These are phyloP conservation scores for Horisme vitalbata DNA, from an alignment of 2,888 invertebrate genomes.

Conservation along the genomic window DNA sequence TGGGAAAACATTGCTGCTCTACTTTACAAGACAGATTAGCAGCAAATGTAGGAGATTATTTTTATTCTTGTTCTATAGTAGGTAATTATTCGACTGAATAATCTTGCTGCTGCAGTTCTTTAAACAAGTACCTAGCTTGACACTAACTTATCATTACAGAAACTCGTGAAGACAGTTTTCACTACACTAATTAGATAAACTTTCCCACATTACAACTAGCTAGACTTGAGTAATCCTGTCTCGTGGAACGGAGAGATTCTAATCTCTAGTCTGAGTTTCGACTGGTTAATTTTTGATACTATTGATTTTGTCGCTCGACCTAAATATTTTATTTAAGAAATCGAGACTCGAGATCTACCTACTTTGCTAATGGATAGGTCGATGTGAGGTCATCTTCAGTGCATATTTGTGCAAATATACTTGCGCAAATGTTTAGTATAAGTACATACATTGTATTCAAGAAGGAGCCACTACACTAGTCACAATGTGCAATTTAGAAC, in stretches of 20 bases:
- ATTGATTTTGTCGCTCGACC: slow-evolving; percentile 21
- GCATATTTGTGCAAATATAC: no score
- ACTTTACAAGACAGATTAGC: no score
- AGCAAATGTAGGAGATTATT: no score
- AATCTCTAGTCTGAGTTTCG: slow-evolving; percentile 2
- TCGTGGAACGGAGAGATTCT: slow-evolving; percentile 2
- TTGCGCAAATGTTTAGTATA: no score
- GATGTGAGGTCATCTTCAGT: not conserved
- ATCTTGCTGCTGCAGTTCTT: no score
- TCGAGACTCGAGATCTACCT: slow-evolving; percentile 17
- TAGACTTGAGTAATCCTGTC: slow-evolving; percentile 3
- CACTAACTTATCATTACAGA: slow-evolving; percentile 8
- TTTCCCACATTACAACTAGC: not conserved
- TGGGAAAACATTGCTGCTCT: not conserved
- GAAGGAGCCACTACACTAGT: not conserved
- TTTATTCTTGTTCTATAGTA: no score
- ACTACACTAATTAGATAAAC: slow-evolving; percentile 7
- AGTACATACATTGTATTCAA: not conserved
- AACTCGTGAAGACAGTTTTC: slow-evolving; percentile 8
- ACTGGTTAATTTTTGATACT: slow-evolving; percentile 19
- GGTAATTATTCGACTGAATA: no score
- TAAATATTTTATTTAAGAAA: slow-evolving; percentile 19
- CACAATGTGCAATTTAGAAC: no score
- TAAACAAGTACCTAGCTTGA: not conserved
- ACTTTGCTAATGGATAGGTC: slow-evolving; percentile 3